Conservation (phyloP, 2,888 invertebrate species). For the Heteromurus nitidus region DNA sequence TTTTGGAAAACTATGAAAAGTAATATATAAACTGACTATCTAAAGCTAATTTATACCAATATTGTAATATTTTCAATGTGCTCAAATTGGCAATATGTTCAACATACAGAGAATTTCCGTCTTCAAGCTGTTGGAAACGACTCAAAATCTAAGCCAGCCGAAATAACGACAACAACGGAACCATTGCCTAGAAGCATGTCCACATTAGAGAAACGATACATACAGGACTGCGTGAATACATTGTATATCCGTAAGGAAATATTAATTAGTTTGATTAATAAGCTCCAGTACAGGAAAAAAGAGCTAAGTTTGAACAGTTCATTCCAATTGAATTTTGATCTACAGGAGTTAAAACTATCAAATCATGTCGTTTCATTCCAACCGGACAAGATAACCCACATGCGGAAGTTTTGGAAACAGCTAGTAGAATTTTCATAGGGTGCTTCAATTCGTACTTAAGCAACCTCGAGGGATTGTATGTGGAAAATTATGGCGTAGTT, state of each 20-base stretch:
- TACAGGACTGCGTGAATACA: conserved; percentile 2
- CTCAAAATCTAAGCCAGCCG: no score
- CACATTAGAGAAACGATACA: background rate
- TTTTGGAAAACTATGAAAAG: background rate
- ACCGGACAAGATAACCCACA: background rate
- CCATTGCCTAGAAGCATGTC: background rate
- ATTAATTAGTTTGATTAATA: no score
- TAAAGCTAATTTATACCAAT: no score
- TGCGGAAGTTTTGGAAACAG: background rate
- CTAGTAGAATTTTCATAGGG: conserved; percentile 3
- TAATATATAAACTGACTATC: background rate
- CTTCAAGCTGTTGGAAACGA: no score
- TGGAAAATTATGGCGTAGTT: background rate
- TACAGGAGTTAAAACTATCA: conserved; percentile 9
- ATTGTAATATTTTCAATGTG: no score
- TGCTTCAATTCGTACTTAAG: conserved; percentile 18
- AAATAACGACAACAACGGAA: background rate
- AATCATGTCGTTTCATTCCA: background rate
- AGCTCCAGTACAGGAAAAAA: no score
- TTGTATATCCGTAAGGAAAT: conserved; percentile 23
- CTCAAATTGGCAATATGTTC: no score
- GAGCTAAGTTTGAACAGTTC: no score
- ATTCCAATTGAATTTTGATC: no score
- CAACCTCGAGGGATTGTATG: background rate
- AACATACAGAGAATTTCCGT: no score